Base-by-base conservation (phyloP, 1,140 invertebrate species). In the Musca vetustissima region DNA sequence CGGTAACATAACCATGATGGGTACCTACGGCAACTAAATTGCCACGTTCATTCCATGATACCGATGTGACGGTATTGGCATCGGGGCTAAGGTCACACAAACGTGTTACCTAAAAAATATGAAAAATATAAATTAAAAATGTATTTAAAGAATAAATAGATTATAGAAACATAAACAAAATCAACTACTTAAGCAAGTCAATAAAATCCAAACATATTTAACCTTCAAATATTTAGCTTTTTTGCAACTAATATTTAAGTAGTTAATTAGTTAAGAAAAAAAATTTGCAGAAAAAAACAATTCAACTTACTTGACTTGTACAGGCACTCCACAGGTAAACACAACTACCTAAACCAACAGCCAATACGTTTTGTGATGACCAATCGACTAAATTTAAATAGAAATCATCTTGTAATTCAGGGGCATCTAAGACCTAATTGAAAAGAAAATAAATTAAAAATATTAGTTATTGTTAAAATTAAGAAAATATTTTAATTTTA, bases 311-410 rank as follows among this genome's bases (percentile, higher is more conserved):
- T 87, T 99, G 97, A 82, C 96, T 98, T 70, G 97, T 99, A 79
- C 96, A 98, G 0, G 98, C 98, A 75, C 96, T 98, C 98, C 98
- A 99, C 49, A 99, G 83, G 85, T 99, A 99, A 2, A 99, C 98
- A 83, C 97, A 98, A 72, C 94, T 96, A 11, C 96, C 97, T 0
- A 99, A 85, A 0, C 98, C 98, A n/a, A 99, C 98, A 82, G 96
- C 97, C 21, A 99, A 88, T 7, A 99, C 96, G 85, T 99, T 99
- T 83, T 98, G 96, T 7, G 95, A 96, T 1, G 97, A 99, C 98
- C 98, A 99, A 84, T 99, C 98, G 7, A 99, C 98, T 68, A 99
- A 86, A 84, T 99, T 99, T 25, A 99, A 84, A 83, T 99, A 99
- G 84, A 99, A 99, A 84, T 99, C 98, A 83, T 99, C 98, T 84